Conservation (phyloP, 2,888 invertebrate genomes). For the Diachrysia chrysitis region DNA sequence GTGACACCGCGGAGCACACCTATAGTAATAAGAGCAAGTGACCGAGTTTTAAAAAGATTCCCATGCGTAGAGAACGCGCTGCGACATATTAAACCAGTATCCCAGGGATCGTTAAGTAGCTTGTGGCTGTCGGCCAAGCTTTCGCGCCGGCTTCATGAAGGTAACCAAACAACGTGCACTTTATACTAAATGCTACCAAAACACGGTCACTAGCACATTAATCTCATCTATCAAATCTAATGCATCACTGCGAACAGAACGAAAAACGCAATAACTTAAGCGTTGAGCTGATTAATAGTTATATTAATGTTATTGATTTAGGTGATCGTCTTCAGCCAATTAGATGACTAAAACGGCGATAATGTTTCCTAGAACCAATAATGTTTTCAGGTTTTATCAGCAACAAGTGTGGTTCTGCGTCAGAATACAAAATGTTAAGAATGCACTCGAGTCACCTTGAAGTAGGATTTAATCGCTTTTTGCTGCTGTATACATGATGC, state of each 20-base stretch:
- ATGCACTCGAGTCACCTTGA: constrained; percentile 55
- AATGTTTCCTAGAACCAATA: constrained; percentile 34
- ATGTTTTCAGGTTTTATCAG: constrained; percentile 40
- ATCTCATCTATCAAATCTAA: constrained; percentile 38
- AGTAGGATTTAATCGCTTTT: constrained; percentile 42
- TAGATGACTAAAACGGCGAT: constrained; percentile 20
- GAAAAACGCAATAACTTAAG: constrained; percentile 23
- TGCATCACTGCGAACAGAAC: constrained; percentile 21
- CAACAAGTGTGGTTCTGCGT: constrained; percentile 40
- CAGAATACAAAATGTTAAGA: constrained; percentile 36
- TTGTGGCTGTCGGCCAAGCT: constrained; percentile 69
- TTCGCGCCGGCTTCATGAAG: constrained; percentile 56
- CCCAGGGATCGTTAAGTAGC: constrained; percentile 63
- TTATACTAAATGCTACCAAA: constrained; percentile 55
- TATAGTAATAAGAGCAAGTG: constrained; percentile 33
- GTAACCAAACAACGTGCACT: constrained; percentile 52
- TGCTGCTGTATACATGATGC: constrained; percentile 49
- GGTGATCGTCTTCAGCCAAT: constrained; percentile 20
- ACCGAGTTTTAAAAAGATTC: constrained; percentile 52
- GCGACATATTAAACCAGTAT: constrained; percentile 60
- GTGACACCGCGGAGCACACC: no score
- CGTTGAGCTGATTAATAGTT: constrained; percentile 16
- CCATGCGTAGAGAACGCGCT: constrained; percentile 44
- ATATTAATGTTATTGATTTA: constrained; percentile 18
- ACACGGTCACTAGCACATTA: constrained; percentile 40